These are phyloP conservation scores for Caenorhabditis angaria DNA, from an alignment of 2,888 invertebrate species.

Conservation along the genomic window DNA sequence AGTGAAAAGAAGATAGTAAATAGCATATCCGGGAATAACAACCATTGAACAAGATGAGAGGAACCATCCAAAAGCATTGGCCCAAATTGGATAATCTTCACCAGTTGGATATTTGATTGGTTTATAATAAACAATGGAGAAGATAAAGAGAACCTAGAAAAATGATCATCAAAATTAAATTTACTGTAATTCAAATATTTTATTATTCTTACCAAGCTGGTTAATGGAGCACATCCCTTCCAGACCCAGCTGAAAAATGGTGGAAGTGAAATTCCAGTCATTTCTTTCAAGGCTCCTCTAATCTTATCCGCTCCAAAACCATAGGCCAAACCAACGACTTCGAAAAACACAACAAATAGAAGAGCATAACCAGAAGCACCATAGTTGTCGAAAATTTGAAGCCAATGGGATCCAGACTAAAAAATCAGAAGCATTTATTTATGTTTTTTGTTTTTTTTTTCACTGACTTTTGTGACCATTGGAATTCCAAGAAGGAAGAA, in stretches of 20 bases:
- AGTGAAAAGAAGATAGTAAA: constrained; percentile 78
- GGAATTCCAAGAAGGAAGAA: constrained; percentile 71
- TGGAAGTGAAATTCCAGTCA: constrained; percentile 84
- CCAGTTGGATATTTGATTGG: constrained; percentile 79
- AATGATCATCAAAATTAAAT: too few species aligned
- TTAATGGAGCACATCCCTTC: constrained; percentile 86
- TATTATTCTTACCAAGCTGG: constrained; percentile 79
- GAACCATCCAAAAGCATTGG: constrained; percentile 69
- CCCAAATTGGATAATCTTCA: constrained; percentile 79
- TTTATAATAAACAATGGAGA: constrained; percentile 83
- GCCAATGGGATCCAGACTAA: constrained; percentile 87
- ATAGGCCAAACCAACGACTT: constrained; percentile 89
- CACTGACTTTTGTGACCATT: constrained; percentile 68
- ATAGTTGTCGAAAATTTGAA: constrained; percentile 86
- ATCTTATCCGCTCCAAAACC: constrained; percentile 81
- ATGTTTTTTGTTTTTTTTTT: background rate
- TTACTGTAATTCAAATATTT: too few species aligned
- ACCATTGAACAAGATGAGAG: constrained; percentile 86
- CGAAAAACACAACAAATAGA: constrained; percentile 88
- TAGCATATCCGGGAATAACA: constrained; percentile 85
- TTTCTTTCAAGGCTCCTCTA: constrained; percentile 83
- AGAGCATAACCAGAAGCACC: constrained; percentile 85
- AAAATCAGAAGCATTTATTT: background rate
- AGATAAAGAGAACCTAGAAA: constrained; percentile 82
- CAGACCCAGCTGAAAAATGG: constrained; percentile 86